Conservation (phyloP, 2,797 vertebrate genomes). For the Paratrypauchen microcephalus region DNA sequence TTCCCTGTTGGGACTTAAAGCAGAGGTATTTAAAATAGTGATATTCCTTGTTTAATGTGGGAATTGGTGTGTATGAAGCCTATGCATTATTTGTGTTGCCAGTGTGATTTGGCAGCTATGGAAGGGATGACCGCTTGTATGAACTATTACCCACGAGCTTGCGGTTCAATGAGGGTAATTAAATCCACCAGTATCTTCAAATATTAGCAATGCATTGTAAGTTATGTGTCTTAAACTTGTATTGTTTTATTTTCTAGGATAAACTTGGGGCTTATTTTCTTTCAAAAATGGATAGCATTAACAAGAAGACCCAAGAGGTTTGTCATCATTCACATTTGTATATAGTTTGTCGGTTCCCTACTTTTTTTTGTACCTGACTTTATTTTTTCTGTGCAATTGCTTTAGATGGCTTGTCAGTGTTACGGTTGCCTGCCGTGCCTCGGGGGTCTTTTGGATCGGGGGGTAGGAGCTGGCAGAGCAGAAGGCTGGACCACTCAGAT, state of each 20-base stretch:
- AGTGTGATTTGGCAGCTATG: constrained; percentile 80
- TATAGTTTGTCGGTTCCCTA: too few relatives aligned
- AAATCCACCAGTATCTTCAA: not conserved
- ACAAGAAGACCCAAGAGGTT: constrained; percentile 85
- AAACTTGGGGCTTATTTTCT: constrained; percentile 88
- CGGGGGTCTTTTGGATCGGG: constrained; percentile 84
- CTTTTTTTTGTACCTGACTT: not conserved
- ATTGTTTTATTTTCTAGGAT: constrained; percentile 70
- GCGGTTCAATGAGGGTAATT: constrained; percentile 85
- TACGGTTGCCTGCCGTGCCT: constrained; percentile 84
- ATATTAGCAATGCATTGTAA: not conserved
- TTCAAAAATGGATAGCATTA: constrained; percentile 83
- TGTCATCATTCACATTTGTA: not conserved
- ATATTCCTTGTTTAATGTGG: not conserved
- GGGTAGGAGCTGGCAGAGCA: constrained; percentile 70
- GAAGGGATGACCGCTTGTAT: constrained; percentile 90
- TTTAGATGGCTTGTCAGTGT: constrained; percentile 86
- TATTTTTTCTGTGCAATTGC: not conserved
- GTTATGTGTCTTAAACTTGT: not conserved
- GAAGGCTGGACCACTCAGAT: constrained; percentile 90
- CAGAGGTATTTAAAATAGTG: constrained; percentile 76
- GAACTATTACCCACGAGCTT: constrained; percentile 86
- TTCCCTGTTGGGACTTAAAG: constrained; percentile 86
- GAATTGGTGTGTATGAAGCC: not conserved
- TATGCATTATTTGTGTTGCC: not conserved